Evolutionary conservation across 2,113 vertebrate species (phyloP).

Genomic region (Gracilinanus agilis): DNA sequence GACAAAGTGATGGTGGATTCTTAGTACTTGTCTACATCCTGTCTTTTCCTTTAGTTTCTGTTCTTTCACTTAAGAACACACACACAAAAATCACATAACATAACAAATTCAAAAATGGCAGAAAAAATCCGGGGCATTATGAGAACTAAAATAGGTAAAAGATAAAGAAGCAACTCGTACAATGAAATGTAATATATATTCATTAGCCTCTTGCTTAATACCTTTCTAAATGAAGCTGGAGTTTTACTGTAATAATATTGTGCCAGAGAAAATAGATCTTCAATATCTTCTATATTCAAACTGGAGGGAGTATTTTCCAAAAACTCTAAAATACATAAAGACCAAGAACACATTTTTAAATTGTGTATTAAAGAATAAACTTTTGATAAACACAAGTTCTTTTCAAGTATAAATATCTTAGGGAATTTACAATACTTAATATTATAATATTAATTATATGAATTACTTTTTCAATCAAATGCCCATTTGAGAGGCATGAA

Average conservation of each 20-base stretch:
- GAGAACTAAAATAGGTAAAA: slow-evolving; percentile 35
- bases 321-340: slow-evolving; percentile 86
- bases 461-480: background rate
- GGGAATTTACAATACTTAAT: background rate
- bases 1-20: background rate
- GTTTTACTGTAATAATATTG: slow-evolving; percentile 99
- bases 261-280: slow-evolving; percentile 96
- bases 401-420: slow-evolving; percentile 43
- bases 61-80: background rate
- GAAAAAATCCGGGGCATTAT: slow-evolving; percentile 51
- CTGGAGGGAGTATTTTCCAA: slow-evolving; percentile 92
- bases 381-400: slow-evolving; percentile 10
- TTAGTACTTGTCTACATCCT: background rate
- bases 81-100: slow-evolving; percentile 29
- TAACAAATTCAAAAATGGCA: background rate
- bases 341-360: slow-evolving; percentile 51
- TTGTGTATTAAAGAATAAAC: slow-evolving; percentile 11
- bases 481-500: background rate
- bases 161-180: slow-evolving; percentile 37
- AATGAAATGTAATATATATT: slow-evolving; percentile 33
- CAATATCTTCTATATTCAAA: slow-evolving; percentile 93
- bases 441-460: background rate
- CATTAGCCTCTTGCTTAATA: slow-evolving; percentile 75
- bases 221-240: slow-evolving; percentile 97
- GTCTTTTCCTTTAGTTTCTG: slow-evolving; percentile 21